phyloP scores from a whole-genome alignment of 2,797 vertebrate species.

The Chelmon rostratus region DNA sequence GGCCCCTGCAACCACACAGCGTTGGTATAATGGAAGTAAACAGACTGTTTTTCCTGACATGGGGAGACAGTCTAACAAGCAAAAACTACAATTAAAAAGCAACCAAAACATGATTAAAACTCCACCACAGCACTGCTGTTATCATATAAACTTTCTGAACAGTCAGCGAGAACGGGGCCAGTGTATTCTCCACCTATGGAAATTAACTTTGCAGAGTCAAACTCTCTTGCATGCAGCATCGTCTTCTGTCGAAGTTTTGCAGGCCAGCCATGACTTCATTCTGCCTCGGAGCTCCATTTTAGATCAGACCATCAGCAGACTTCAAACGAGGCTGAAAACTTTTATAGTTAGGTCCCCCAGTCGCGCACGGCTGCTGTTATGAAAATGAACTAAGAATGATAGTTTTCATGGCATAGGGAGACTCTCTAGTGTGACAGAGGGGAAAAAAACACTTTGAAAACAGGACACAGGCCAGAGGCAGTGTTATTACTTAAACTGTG shows the following conservation, averaged over 20 bases:
- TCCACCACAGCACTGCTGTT: not conserved
- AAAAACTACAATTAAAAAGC: constrained; percentile 3
- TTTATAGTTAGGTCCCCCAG: constrained; percentile 49
- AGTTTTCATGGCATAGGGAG: constrained; percentile 30
- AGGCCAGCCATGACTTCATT: constrained; percentile 19
- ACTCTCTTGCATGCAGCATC: constrained; percentile 11
- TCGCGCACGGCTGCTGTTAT: constrained; percentile 28
- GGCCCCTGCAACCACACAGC: not conserved
- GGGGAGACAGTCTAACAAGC: not conserved
- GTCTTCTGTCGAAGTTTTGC: constrained; percentile 5
- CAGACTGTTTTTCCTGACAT: constrained; percentile 11
- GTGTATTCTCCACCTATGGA: not conserved
- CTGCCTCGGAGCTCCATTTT: constrained; percentile 30
- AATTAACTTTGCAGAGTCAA: constrained; percentile 23
- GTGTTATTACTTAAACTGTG: constrained; percentile 26
- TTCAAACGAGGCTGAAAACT: constrained; percentile 44
- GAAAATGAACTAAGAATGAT: constrained; percentile 49
- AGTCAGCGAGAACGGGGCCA: not conserved
- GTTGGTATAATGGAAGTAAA: constrained; percentile 10
- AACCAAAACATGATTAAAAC: constrained; percentile 14
- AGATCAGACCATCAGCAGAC: constrained; percentile 51
- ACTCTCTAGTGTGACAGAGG: constrained; percentile 33
- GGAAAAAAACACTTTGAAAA: constrained; percentile 38
- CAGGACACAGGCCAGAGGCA: constrained; percentile 29
- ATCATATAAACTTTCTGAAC: not conserved